phyloP scores from a whole-genome alignment of 1,140 invertebrate genomes.

The Macrobrachium nipponense region DNA sequence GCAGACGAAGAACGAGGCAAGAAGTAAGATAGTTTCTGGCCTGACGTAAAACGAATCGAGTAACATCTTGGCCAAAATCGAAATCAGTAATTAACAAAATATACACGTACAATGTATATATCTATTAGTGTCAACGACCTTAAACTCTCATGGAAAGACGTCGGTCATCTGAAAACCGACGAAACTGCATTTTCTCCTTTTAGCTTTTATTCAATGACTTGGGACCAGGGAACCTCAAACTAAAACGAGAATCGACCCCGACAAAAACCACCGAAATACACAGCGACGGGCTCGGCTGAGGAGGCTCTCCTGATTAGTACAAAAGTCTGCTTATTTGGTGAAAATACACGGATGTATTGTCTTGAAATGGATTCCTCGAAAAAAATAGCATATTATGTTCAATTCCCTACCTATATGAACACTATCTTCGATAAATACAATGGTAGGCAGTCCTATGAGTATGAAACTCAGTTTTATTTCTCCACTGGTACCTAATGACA shows the following conservation, averaged over 20 bases:
- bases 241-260: slow-evolving; percentile 34
- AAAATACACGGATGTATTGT: slow-evolving; percentile 10
- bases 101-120: not conserved
- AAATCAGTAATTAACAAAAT: not conserved
- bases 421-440: too few species aligned
- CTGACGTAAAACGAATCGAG: too few species aligned
- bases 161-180: slow-evolving; percentile 10
- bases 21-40: too few species aligned
- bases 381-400: too few species aligned
- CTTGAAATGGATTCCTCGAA: not conserved
- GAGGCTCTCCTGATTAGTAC: slow-evolving; percentile 2
- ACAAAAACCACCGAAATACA: slow-evolving; percentile 48
- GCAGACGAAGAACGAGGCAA: too few species aligned
- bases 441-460: too few species aligned
- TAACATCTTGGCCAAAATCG: not conserved
- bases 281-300: slow-evolving; percentile 21
- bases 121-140: not conserved
- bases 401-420: too few species aligned
- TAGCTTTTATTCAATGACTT: slow-evolving; percentile 1
- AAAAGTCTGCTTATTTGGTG: slow-evolving; percentile 11
- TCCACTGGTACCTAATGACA: too few species aligned
- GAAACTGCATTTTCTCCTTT: not conserved
- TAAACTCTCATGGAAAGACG: slow-evolving; percentile 6
- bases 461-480: too few species aligned
- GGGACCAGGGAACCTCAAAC: slow-evolving; percentile 40